Base-by-base conservation (phyloP, 1,140 invertebrate species). In the Ceratina calcarata region DNA sequence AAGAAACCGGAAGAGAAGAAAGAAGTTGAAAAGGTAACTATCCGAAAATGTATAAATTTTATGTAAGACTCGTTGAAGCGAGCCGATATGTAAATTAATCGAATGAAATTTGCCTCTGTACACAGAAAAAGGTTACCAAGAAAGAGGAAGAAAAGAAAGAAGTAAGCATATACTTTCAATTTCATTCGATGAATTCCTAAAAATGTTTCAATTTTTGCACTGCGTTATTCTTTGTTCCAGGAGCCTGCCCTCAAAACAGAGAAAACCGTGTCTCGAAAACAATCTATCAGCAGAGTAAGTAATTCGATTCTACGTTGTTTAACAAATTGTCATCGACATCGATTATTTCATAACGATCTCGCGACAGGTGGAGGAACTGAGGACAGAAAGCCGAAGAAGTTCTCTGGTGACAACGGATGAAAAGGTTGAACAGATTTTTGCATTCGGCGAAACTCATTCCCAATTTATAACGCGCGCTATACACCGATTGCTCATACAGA, bases 371-470 rank as follows among this genome's bases (percentile, higher is more conserved):
- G 90, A 93, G 76, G 91, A 93, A 86, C 74, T 93, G 10, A 89
- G 87, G 78, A 85, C 90, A 13, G 92, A 93, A 81, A 93, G 92
- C 49, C 88, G 92, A 79, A 90, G 91, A 76, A 93, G 91, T 78
- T 93, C 92, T 32, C 22, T 93, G 20, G 86, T 90, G 15, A 90
- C 86, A 10, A 85, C 90, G 1, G 90, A 91, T 58, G 91, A 92
- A 87, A 89, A 89, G 89, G 92, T 93, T 13, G 88, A 64, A 13
- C 27, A 7, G 49, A 51, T n/a, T 22, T 58, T 27, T 53, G 18
- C 15, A 45, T 22, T 77, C 8, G 16, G 32, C 32, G 20, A 12
- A 18, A 61, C 60, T 16, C 0, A 45, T 10, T 45, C 37, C 37
- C 37, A 10, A 45, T 45, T 45, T 10, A 45, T 45, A 45, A 37